Percentiles rank a stretch among this genome's conserved stretches.
These are phyloP conservation scores for Ptychobarbus kaznakovi DNA, from an alignment of 2,797 vertebrate species.

Conservation along the genomic window DNA sequence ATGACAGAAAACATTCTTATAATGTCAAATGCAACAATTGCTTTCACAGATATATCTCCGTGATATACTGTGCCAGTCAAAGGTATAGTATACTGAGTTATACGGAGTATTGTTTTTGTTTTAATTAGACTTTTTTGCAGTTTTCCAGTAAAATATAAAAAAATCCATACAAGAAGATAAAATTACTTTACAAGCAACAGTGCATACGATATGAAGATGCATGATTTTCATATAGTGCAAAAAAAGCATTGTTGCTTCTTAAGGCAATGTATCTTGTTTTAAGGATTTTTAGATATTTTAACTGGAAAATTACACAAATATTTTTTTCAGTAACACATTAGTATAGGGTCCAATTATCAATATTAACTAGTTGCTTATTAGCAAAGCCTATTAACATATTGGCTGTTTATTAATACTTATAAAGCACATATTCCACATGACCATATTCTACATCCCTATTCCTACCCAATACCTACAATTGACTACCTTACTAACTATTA, in stretches of 20 bases:
- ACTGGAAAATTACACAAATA: background rate
- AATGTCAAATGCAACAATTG: background rate
- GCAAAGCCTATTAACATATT: background rate
- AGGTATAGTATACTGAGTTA: background rate
- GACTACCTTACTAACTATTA: background rate
- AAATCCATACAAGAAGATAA: too few species aligned
- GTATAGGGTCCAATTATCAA: background rate
- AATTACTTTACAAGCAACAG: background rate
- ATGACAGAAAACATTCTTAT: background rate
- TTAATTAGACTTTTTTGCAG: background rate
- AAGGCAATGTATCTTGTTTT: background rate
- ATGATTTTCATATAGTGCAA: background rate
- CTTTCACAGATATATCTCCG: background rate
- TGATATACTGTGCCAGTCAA: background rate
- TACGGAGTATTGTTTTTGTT: background rate
- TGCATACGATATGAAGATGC: background rate
- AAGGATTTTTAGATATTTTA: background rate
- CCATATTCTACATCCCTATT: background rate
- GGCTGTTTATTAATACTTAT: background rate
- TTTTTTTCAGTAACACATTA: background rate
- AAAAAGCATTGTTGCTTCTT: background rate
- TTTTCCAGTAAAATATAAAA: too few species aligned
- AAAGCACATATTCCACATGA: background rate
- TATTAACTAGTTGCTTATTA: background rate
- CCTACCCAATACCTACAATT: background rate